These are phyloP conservation scores for Hippocampus guttulatus DNA, from an alignment of 2,113 vertebrate species.

Conservation along the genomic window DNA sequence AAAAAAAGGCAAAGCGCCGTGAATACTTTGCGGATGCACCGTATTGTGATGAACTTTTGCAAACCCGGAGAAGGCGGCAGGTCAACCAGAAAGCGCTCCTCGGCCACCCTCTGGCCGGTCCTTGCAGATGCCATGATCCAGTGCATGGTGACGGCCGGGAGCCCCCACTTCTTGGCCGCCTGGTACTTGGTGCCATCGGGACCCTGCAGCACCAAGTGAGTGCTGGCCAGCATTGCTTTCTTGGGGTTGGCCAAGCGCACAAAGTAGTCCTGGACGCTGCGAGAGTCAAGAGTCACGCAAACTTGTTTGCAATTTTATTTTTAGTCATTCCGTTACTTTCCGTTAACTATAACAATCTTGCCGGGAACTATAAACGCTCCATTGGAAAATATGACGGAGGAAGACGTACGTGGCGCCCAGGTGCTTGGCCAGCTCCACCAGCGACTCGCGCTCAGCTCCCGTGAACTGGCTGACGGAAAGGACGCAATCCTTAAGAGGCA, in stretches of 20 bases:
- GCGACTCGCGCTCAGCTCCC: constrained; percentile 87
- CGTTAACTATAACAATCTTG: too few species aligned
- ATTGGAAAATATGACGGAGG: not conserved
- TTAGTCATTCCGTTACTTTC: too few species aligned
- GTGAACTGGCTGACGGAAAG: constrained; percentile 94
- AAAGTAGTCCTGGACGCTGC: constrained; percentile 94
- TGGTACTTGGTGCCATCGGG: constrained; percentile 90
- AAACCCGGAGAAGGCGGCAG: constrained; percentile 75
- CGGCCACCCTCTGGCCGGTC: constrained; percentile 76
- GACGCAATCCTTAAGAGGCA: constrained; percentile 81
- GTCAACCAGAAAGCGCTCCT: constrained; percentile 81
- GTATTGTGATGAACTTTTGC: too few species aligned
- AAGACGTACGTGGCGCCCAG: constrained; percentile 84
- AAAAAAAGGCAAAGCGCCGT: not conserved
- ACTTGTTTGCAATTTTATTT: not conserved
- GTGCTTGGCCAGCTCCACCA: constrained; percentile 82
- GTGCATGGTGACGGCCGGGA: constrained; percentile 82
- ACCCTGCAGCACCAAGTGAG: constrained; percentile 84
- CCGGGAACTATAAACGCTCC: not conserved
- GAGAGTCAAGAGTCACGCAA: not conserved
- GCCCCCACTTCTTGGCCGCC: constrained; percentile 89
- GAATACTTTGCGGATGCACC: not conserved
- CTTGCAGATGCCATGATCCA: constrained; percentile 88
- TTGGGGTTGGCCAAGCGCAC: constrained; percentile 84
- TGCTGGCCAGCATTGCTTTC: constrained; percentile 91